Evolutionary conservation across 1,140 invertebrate species (phyloP).

Genomic region (Helicoverpa zea): DNA sequence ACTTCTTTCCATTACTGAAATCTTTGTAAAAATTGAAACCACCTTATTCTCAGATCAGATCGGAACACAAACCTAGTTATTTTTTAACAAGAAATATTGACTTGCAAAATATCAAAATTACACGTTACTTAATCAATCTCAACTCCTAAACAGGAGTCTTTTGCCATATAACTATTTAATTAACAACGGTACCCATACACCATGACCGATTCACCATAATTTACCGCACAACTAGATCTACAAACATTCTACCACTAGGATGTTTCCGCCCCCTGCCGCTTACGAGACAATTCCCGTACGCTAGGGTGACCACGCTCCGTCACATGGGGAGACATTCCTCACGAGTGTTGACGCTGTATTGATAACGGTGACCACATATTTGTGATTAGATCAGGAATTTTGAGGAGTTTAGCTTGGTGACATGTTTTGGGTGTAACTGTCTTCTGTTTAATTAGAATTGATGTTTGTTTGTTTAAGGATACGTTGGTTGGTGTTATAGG

Average conservation of each 20-base stretch:
- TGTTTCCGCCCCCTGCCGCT: conserved; percentile 19
- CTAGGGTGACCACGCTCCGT: conserved; percentile 5
- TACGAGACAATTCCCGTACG: conserved; percentile 2
- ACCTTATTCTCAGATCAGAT: too few species aligned
- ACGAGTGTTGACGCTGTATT: conserved; percentile 3
- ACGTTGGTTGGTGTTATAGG: background rate
- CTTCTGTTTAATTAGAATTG: conserved; percentile 30
- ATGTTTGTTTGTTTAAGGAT: background rate
- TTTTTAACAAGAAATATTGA: too few species aligned
- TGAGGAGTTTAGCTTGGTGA: conserved; percentile 14
- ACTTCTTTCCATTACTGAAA: too few species aligned
- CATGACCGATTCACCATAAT: background rate
- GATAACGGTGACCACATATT: conserved; percentile 44
- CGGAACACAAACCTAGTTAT: too few species aligned
- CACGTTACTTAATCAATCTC: too few species aligned
- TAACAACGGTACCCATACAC: background rate
- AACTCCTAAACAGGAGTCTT: background rate
- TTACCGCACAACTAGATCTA: background rate
- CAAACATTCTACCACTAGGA: conserved; percentile 1
- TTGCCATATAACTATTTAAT: background rate
- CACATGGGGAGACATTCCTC: conserved; percentile 23
- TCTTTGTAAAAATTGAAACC: too few species aligned
- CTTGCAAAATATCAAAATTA: too few species aligned
- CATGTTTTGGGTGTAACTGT: conserved; percentile 25
- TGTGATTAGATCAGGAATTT: conserved; percentile 37